Evolutionary conservation across 2,113 vertebrate genomes (phyloP), one percentile per base, ranked within the genome.

Genomic region (Shinisaurus crocodilurus): DNA sequence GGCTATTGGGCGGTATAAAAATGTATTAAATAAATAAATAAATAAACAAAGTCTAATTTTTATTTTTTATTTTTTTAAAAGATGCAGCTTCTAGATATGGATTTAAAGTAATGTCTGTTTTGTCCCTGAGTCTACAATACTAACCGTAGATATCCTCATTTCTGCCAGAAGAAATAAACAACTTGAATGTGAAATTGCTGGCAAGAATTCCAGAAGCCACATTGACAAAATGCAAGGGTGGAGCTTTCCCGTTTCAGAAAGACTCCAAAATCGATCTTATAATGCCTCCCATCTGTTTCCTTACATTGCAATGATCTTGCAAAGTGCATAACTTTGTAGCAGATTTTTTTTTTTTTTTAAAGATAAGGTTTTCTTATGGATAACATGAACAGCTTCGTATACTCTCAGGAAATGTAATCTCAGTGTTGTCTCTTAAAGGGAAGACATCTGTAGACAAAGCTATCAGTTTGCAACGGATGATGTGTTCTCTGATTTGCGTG

Each of bases 261-360:
- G 2, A 34, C 13, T 87, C 86, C 0, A 0, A 69, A 32, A 45
- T 34, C 34, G 0, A 0, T 54, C 0, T 13, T 34, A 74, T 82
- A 88, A 92, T 50, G 1, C 75, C 82, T 88, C 74, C 37, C 0
- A 0, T 0, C 83, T 92, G 89, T 91, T 92, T 93, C 91, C 89
- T 88, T 29, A 76, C 69, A 80, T 85, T 13, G 23, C 0, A n/a
- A n/a, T n/a, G n/a, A n/a, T n/a, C 9, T 34, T 72, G 15, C 7
- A 0, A 82, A 2, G 0, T 5, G 34, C 92, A 93, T 23, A 69
- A 77, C 37, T 86, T 91, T 75, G 75, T 85, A 5, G 32, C 29
- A 48, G 29, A n/a, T n/a, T n/a, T n/a, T n/a, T n/a, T n/a, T n/a
- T 85, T 91, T 84, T 23, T 74, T 81, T 57, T 13, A 0, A 34